phyloP scores from a whole-genome alignment of 2,888 invertebrate species.

The Ophraella communa region DNA sequence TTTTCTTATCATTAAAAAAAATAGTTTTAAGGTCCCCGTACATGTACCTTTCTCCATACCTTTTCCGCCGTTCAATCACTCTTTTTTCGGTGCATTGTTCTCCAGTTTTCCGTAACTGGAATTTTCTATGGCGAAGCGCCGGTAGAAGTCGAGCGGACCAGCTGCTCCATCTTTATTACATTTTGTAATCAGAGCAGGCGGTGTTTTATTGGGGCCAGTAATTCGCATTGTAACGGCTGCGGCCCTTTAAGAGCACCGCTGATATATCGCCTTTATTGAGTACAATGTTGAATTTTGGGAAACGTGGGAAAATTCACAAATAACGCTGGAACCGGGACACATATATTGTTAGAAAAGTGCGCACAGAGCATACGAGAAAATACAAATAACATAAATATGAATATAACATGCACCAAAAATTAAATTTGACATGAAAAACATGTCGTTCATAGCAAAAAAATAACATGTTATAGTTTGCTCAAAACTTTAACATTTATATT shows the following conservation, averaged over 20 bases:
- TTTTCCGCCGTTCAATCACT: slow-evolving; percentile 21
- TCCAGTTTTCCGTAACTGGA: slow-evolving; percentile 23
- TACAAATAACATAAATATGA: neutral
- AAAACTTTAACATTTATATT: neutral
- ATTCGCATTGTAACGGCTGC: slow-evolving; percentile 52
- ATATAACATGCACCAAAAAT: too few species aligned
- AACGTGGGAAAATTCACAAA: slow-evolving; percentile 25
- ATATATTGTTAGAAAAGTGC: neutral
- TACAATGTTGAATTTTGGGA: slow-evolving; percentile 47
- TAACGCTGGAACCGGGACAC: neutral
- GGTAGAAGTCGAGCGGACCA: slow-evolving; percentile 29
- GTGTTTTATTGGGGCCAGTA: slow-evolving; percentile 55
- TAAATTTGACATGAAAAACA: too few species aligned
- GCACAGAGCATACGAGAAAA: neutral
- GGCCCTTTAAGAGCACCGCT: slow-evolving; percentile 51
- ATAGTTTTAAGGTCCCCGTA: too few species aligned
- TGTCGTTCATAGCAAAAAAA: too few species aligned
- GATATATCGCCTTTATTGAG: slow-evolving; percentile 56
- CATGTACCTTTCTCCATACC: neutral
- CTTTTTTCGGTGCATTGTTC: slow-evolving; percentile 24
- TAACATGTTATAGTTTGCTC: too few species aligned
- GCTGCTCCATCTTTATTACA: slow-evolving; percentile 52
- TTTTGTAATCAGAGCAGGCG: slow-evolving; percentile 56
- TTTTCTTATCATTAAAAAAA: too few species aligned
- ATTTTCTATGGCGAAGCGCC: slow-evolving; percentile 26